Evolutionary conservation across 1,140 invertebrate genomes (phyloP), one percentile per base, ranked within the genome.

Genomic region (Hestina assimilis): DNA sequence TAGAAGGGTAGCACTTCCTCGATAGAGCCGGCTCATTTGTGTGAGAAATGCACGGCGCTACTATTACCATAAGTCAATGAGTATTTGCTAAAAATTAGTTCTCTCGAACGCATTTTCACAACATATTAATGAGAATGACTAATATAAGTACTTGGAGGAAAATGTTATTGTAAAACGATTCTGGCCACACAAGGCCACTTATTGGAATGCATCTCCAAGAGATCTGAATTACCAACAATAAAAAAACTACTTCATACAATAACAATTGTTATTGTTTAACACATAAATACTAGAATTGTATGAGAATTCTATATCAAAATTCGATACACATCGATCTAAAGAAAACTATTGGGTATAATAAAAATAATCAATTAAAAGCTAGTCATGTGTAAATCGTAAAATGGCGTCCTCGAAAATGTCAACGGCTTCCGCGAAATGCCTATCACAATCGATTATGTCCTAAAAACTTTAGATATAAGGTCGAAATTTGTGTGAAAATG

Each of bases 341-440:
- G 51, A 58, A 64, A 70, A 66, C 55, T 65, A 70, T 73, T 72
- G 66, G 38, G 24, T 43, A 51, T 66, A 62, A 55, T 69, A 69
- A 77, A 74, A 38, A 50, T 35, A 51, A 54, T 33, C 69, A 69
- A 80, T 78, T 74, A 76, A 64, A 80, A 66, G 29, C 72, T 60
- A 63, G 66, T 75, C 75, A 72, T 79, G 78, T 61, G 67, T 73
- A 55, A 59, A 65, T 60, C 61, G 66, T 79, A 81, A 77, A 77
- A 73, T 66, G 60, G n/a, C 59, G 73, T 63, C 73, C 77, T 61
- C 67, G 58, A 62, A n/a, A n/a, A 52, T 58, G 42, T 41, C 48
- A 60, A 68, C 52, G 48, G 69, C 71, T 78, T 76, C 77, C 71
- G 64, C 64, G 77, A 77, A 77, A 20, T 38, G 47, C 23, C 26